Evolutionary conservation across 92 coral and sea anemone genomes (phyloP).

Genomic region (Umimayanthus chanpuru): DNA sequence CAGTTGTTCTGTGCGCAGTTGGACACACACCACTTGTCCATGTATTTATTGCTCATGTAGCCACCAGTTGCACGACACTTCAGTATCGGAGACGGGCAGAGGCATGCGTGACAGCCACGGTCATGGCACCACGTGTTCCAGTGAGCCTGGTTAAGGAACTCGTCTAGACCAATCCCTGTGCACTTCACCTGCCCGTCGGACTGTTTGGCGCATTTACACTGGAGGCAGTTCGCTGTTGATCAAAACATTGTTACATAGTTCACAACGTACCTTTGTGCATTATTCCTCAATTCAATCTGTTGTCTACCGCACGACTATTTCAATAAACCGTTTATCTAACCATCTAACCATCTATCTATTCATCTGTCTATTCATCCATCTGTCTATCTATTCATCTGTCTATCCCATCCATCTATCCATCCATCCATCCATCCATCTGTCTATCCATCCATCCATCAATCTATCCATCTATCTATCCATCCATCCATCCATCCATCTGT

Average conservation of each 20-base stretch:
- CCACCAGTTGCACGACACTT: background rate
- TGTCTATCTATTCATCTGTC: too few relatives aligned
- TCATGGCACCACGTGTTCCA: constrained; percentile 22
- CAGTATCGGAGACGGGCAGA: background rate
- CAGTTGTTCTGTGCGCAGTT: background rate
- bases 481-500: too few relatives aligned
- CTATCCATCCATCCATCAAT: too few relatives aligned
- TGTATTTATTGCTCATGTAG: background rate
- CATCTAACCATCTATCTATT: too few relatives aligned
- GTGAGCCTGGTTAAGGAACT: background rate
- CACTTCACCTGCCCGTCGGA: background rate
- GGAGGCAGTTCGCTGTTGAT: constrained; percentile 5
- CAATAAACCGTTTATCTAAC: too few relatives aligned
- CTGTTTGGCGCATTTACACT: background rate
- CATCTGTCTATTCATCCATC: too few relatives aligned
- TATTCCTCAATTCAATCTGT: too few relatives aligned
- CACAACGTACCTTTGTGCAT: background rate
- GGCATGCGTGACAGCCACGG: background rate
- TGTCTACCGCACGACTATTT: too few relatives aligned
- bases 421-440: too few relatives aligned
- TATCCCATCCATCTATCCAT: too few relatives aligned
- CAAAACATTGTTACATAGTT: too few relatives aligned
- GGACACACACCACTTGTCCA: constrained; percentile 15
- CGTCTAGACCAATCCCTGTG: constrained; percentile 7
- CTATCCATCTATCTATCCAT: too few relatives aligned